phyloP scores from a whole-genome alignment of 2,888 invertebrate genomes.

The Alitta virens region DNA sequence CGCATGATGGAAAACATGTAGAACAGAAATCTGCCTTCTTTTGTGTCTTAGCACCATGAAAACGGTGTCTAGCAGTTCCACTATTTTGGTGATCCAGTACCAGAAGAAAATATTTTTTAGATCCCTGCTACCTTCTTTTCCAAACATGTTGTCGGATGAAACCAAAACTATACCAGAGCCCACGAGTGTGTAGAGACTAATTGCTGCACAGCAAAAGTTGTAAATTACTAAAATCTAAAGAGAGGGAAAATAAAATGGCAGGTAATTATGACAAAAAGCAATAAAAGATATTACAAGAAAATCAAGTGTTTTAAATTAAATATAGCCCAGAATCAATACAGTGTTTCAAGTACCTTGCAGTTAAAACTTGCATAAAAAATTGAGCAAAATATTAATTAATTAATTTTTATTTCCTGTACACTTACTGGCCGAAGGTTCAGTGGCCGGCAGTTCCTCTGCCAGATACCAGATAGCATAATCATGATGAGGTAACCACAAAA shows the following conservation, averaged over 20 bases:
- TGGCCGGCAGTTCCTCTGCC: constrained; percentile 40
- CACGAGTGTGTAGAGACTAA: constrained; percentile 38
- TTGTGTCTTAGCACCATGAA: constrained; percentile 54
- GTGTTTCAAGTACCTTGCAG: too few species aligned
- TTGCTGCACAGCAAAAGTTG: constrained; percentile 44
- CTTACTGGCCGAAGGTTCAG: constrained; percentile 40
- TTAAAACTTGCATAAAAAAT: not conserved
- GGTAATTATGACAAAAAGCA: too few species aligned
- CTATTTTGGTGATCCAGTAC: constrained; percentile 47
- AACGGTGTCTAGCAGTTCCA: constrained; percentile 51
- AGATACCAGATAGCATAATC: constrained; percentile 36
- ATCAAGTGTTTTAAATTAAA: too few species aligned
- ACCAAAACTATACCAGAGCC: constrained; percentile 38
- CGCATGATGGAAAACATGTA: constrained; percentile 54
- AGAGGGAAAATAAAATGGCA: constrained; percentile 21
- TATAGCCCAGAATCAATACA: too few species aligned
- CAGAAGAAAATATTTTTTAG: constrained; percentile 36
- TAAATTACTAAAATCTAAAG: constrained; percentile 47
- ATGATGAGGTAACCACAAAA: constrained; percentile 42
- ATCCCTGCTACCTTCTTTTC: constrained; percentile 28
- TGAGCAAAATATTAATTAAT: not conserved
- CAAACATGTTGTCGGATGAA: constrained; percentile 38
- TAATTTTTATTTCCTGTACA: not conserved
- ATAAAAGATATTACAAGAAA: too few species aligned
- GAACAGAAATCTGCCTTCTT: constrained; percentile 47